Base-by-base conservation (phyloP, 1,140 invertebrate genomes). In the Pogonomyrmex barbatus region DNA sequence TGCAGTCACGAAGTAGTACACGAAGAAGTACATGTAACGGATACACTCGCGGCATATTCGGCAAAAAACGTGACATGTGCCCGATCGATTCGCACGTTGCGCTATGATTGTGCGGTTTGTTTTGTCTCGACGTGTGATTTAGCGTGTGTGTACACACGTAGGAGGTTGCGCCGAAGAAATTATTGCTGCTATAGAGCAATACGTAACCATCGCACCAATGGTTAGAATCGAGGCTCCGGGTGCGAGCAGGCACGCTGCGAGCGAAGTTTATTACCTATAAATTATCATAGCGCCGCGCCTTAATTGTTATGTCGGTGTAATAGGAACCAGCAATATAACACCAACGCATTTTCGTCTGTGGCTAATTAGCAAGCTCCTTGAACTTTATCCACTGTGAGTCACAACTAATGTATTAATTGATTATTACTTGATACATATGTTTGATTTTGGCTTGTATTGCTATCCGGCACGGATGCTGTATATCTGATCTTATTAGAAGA, bases 261-360 rank as follows among this genome's bases (percentile, higher is more conserved):
- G 42, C 58, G 87, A 56, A 81, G 76, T 88, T 89, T 89, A 86
- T 86, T 30, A 71, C n/a, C 76, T 36, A 88, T 81, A 81, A 88
- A 89, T 89, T 76, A 85, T 85, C 75, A 60, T 81, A 56, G 47
- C 82, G 39, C 36, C 47, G 60, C 62, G 17, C 60, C 82, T 88
- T 88, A 76, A 88, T 86, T 88, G 86, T 89, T 79, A 17, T n/a
- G 14, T 47, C 42, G 10, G 36, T 39, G n/a, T 50, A 79, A 75
- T 70, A 12, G 6, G 12, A 4, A 24, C 62, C 60, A 58, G 30
- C 36, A 56, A 87, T 42, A 8, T 58, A 30, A 47, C 30, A 62
- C 63, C 47, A 39, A 65, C 42, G 58, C 45, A 47, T 14, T 56
- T 81, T 65, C 17, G 24, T 24, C 50, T 68, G 6, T 33, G 12